Evolutionary conservation across 2,888 invertebrate genomes (phyloP).

Genomic region (Iphiclides podalirius): DNA sequence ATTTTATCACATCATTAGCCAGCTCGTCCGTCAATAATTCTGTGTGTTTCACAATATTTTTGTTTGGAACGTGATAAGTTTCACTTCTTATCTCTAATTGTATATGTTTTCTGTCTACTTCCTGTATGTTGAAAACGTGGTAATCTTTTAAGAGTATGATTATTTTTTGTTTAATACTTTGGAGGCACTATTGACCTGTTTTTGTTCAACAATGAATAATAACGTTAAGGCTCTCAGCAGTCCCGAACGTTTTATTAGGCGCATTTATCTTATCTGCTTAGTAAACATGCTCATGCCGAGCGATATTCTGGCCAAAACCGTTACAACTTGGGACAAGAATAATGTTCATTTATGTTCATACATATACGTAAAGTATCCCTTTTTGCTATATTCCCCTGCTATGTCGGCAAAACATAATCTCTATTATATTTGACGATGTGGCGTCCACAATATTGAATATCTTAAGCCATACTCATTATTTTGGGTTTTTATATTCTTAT

Average conservation of each 20-base stretch:
- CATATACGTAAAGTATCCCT: neutral
- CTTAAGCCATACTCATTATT: neutral
- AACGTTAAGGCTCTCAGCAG: no score
- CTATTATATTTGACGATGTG: neutral
- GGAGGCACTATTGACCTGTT: neutral
- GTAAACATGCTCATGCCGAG: constrained; percentile 6
- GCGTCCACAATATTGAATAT: neutral
- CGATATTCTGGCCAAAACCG: constrained; percentile 6
- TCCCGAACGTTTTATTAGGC: neutral
- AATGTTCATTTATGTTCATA: neutral
- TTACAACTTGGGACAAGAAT: constrained; percentile 3
- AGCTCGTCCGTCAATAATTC: no score
- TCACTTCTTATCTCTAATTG: neutral
- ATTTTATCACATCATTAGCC: no score
- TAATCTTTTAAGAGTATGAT: no score
- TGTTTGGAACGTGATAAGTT: no score
- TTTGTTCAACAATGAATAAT: constrained; percentile 12
- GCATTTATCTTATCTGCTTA: constrained; percentile 11
- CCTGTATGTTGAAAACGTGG: no score
- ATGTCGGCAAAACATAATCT: neutral
- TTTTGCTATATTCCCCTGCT: neutral
- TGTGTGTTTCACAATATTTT: no score
- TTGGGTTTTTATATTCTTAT: neutral
- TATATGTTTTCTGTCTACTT: neutral
- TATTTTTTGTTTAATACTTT: no score